Evolutionary conservation across 2,888 invertebrate genomes (phyloP).

Genomic region (Escarpia spicata): DNA sequence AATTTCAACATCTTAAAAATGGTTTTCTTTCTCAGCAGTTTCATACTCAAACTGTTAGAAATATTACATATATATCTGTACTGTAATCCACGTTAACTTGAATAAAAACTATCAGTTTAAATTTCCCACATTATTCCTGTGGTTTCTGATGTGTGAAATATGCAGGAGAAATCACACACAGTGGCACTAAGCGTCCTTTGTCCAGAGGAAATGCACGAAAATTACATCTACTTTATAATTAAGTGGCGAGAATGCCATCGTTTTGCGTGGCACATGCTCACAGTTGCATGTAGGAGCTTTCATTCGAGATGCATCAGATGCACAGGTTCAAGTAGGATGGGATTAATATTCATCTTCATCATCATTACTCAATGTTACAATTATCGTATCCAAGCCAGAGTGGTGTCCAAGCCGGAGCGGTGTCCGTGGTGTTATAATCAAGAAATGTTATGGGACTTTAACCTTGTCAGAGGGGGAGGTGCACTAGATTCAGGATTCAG

Average conservation of each 20-base stretch:
- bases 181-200: background rate
- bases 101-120: background rate
- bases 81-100: background rate
- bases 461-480: background rate
- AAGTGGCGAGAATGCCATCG: background rate
- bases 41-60: background rate
- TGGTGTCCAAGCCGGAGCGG: too few species aligned
- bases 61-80: background rate
- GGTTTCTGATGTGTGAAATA: background rate
- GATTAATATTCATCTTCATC: background rate
- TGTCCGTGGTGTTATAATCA: background rate
- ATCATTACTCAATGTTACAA: slow-evolving; percentile 4
- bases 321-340: background rate
- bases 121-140: background rate
- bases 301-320: background rate
- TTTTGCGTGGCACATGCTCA: background rate
- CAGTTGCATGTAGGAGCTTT: background rate
- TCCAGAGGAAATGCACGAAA: background rate
- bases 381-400: background rate
- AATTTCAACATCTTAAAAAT: too few species aligned
- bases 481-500: background rate
- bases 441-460: background rate
- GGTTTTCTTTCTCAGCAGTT: background rate
- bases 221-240: background rate
- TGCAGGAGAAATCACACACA: background rate